Evolutionary conservation across 2,888 invertebrate genomes (phyloP), one percentile per base, ranked within the genome.

Genomic region (Clivina fossor): DNA sequence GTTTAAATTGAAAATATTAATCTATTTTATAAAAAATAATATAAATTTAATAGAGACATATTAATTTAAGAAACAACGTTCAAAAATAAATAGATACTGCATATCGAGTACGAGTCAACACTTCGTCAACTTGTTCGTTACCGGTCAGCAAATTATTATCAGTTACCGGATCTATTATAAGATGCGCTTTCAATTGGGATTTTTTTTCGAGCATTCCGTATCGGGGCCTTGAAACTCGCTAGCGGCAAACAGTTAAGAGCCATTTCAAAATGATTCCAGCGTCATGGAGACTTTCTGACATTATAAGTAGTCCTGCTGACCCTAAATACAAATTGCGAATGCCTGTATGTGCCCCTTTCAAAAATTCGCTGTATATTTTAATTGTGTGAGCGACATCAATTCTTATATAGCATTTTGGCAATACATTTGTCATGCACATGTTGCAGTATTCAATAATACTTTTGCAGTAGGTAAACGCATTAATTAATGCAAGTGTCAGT

Each of bases 301-400:
- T 32, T 11, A 32, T 32, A 3, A 32, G n/a, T n/a, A 32, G 32
- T n/a, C 32, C 32, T 7, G 13, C n/a, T 4, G 32, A 4, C 3
- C 32, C 32, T n/a, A 32, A n/a, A n/a, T 32, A 32, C 3, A 32
- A n/a, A n/a, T 32, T 32, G 4, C 32, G 32, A 32, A 32, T 32
- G 32, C 32, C 13, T n/a, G 9, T 4, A n/a, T 32, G 32, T n/a
- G 9, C 13, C 4, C 13, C n/a, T 24, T 38, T 38, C 8, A 37
- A 4, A 8, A 49, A 26, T 7, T 19, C 28, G 37, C 13, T 55
- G 20, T 58, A 57, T 9, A 46, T 59, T 38, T 59, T 61, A n/a
- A 59, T 46, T 16, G 55, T 58, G 54, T 51, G 59, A 11, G 59
- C 58, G 16, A 51, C 56, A 11, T 59, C 59, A 7, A 56, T 44